phyloP scores from a whole-genome alignment of 2,113 vertebrate genomes.

The Oophaga pumilio region DNA sequence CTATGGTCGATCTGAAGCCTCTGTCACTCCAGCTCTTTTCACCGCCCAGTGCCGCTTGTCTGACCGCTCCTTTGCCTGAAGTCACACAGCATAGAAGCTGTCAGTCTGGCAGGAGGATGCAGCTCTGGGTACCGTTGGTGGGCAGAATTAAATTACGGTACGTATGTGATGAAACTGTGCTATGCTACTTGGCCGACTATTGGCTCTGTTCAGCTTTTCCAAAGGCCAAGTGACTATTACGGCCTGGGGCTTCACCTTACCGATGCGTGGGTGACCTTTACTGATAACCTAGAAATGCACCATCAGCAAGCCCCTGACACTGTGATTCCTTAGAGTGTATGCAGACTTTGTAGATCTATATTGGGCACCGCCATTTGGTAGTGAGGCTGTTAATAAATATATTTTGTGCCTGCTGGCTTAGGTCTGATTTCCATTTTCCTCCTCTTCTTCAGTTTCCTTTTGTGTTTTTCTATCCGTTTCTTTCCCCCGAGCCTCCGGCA shows the following conservation, averaged over 20 bases:
- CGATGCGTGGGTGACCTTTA: too few relatives aligned
- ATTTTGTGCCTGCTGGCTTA: neutral
- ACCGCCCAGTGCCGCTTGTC: too few relatives aligned
- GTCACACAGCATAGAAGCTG: too few relatives aligned
- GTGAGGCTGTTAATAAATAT: neutral
- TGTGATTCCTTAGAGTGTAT: neutral
- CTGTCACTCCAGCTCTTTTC: too few relatives aligned
- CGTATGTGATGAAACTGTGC: neutral
- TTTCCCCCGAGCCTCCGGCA: neutral
- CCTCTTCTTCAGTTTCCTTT: neutral
- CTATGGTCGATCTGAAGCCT: too few relatives aligned
- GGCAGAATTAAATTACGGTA: neutral
- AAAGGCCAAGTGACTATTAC: neutral
- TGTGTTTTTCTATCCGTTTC: neutral
- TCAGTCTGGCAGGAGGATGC: too few relatives aligned
- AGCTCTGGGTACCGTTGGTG: neutral
- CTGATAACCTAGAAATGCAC: too few relatives aligned
- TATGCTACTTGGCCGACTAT: neutral
- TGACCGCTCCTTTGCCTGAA: too few relatives aligned
- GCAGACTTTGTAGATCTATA: neutral
- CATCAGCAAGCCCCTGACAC: neutral
- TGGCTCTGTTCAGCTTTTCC: neutral
- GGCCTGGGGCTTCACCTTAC: too few relatives aligned
- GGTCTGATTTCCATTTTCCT: neutral
- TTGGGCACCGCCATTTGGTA: neutral